A percentile compares a stretch with the other conserved stretches of the same genome.
These are phyloP conservation scores for Catocala sponsa DNA, from an alignment of 2,888 invertebrate species.

Conservation along the genomic window DNA sequence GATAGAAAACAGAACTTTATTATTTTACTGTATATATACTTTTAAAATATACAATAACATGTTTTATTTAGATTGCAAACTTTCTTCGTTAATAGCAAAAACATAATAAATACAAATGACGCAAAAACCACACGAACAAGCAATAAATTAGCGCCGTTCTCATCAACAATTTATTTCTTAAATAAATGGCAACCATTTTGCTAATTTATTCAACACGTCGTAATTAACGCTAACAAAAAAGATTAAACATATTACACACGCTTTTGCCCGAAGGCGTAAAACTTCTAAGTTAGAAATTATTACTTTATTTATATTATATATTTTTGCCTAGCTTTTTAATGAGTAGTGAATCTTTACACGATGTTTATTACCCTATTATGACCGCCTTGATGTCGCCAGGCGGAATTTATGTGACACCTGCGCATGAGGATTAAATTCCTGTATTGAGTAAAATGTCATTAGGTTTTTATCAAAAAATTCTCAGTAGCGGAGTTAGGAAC, in stretches of 20 bases:
- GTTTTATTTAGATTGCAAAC: neutral
- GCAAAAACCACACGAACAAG: slow-evolving; percentile 2
- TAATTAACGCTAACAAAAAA: slow-evolving; percentile 35
- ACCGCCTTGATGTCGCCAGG: neutral
- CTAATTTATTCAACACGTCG: slow-evolving; percentile 40
- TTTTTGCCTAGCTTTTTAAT: neutral
- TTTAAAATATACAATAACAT: no score
- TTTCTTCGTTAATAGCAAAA: neutral
- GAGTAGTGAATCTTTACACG: neutral
- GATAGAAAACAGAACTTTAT: no score
- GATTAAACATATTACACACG: slow-evolving; percentile 25
- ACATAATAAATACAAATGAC: slow-evolving; percentile 10
- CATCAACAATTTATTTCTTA: slow-evolving; percentile 34
- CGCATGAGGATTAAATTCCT: no score
- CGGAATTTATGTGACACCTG: no score
- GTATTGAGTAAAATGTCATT: no score
- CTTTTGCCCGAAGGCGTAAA: slow-evolving; percentile 20
- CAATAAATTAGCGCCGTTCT: slow-evolving; percentile 27
- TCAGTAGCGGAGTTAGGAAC: no score
- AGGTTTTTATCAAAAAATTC: no score
- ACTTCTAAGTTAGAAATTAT: slow-evolving; percentile 7
- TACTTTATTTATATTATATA: neutral
- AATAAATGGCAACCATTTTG: slow-evolving; percentile 26
- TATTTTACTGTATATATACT: no score
- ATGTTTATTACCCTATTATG: neutral